These are phyloP conservation scores for Plagiodera versicolora DNA, from an alignment of 2,888 invertebrate genomes.

Conservation along the genomic window DNA sequence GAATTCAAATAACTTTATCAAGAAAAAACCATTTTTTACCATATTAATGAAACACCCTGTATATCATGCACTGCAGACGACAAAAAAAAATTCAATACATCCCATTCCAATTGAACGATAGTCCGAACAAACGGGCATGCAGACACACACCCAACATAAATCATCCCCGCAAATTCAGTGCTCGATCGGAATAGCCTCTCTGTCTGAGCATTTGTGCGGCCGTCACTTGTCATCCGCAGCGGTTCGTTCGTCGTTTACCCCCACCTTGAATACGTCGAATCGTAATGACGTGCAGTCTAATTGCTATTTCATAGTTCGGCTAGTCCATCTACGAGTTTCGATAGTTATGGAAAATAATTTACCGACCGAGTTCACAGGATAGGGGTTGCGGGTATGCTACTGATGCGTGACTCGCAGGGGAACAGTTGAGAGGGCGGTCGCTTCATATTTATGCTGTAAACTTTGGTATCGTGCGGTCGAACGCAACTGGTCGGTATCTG, in stretches of 20 bases:
- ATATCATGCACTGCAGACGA: too few relatives aligned
- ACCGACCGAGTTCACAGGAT: too few relatives aligned
- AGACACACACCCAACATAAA: not conserved
- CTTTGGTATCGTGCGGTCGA: too few relatives aligned
- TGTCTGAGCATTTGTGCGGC: constrained; percentile 17
- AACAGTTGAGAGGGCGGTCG: too few relatives aligned
- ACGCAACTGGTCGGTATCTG: too few relatives aligned
- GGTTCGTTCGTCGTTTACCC: constrained; percentile 16
- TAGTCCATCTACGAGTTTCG: constrained; percentile 31
- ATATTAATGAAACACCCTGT: too few relatives aligned
- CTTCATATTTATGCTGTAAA: too few relatives aligned
- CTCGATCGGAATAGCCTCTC: not conserved
- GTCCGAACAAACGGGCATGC: not conserved
- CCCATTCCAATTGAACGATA: not conserved
- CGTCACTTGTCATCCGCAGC: constrained; percentile 28
- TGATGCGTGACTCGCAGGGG: too few relatives aligned
- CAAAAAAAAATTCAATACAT: not conserved
- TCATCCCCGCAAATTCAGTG: not conserved
- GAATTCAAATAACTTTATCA: too few relatives aligned
- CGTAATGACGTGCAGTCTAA: constrained; percentile 30
- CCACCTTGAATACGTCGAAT: constrained; percentile 25
- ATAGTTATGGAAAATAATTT: constrained; percentile 25
- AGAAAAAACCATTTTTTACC: too few relatives aligned
- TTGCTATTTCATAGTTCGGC: constrained; percentile 29
- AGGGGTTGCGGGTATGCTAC: too few relatives aligned